Conservation (phyloP, 2,888 invertebrate genomes). For the Mantis religiosa region DNA sequence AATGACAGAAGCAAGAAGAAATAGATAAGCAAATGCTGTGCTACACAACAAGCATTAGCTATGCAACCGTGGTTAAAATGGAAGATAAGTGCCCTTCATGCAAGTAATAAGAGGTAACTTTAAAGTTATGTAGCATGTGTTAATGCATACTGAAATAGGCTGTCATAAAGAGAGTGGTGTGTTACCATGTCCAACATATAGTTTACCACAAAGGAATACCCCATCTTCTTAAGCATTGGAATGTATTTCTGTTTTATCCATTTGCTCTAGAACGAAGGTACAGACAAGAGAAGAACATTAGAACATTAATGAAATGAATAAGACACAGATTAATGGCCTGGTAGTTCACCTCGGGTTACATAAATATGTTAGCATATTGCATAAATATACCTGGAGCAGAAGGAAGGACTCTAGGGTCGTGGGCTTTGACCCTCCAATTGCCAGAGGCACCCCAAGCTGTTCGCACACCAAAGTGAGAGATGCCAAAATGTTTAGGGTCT, state of each 20-base stretch:
- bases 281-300: background rate
- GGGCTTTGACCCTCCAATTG: conserved; percentile 52
- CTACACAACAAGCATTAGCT: too few relatives aligned
- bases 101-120: too few relatives aligned
- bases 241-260: background rate
- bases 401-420: conserved; percentile 36
- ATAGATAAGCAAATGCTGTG: too few relatives aligned
- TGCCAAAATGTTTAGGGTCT: conserved; percentile 56
- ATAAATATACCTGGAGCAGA: background rate
- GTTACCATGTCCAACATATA: background rate
- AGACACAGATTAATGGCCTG: background rate
- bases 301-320: background rate
- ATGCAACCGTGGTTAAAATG: too few relatives aligned
- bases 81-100: too few relatives aligned
- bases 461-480: conserved; percentile 60
- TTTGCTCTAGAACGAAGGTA: background rate
- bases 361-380: background rate
- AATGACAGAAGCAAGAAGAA: too few relatives aligned
- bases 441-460: conserved; percentile 63
- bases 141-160: too few relatives aligned
- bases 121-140: too few relatives aligned
- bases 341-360: conserved; percentile 1
- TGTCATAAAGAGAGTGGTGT: background rate
- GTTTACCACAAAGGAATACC: background rate
- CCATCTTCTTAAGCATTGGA: background rate